Evolutionary conservation across 2,113 vertebrate species (phyloP).

Genomic region (Dicaeum eximium): DNA sequence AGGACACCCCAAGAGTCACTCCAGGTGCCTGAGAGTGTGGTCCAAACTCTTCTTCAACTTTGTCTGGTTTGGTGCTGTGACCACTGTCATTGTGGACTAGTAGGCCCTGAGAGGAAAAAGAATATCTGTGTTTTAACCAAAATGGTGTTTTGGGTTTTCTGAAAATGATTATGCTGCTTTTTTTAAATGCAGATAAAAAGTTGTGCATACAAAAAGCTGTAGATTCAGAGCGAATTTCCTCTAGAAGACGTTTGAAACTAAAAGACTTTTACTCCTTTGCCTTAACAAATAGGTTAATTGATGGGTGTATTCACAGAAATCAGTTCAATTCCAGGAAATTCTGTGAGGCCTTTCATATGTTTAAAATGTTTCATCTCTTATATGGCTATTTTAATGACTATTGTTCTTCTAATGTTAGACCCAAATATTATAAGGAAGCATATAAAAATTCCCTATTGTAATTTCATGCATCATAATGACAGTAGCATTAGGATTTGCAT

Average conservation of each 20-base stretch:
- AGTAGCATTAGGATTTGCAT: background rate
- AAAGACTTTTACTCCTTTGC: background rate
- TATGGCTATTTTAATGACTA: background rate
- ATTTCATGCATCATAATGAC: background rate
- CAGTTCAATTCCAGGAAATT: background rate
- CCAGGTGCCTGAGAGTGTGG: background rate
- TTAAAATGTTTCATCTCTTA: background rate
- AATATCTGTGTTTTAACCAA: background rate
- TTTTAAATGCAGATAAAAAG: background rate
- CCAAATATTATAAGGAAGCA: background rate
- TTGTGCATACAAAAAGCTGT: background rate
- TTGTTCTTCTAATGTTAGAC: background rate
- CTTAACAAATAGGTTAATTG: background rate
- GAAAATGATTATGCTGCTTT: background rate
- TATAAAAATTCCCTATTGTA: background rate
- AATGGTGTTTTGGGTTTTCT: background rate
- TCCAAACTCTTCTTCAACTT: background rate
- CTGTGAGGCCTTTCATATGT: background rate
- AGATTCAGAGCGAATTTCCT: background rate
- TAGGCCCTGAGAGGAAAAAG: background rate
- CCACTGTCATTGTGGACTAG: background rate
- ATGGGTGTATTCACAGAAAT: background rate
- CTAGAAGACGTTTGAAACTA: background rate
- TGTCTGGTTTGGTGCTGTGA: background rate
- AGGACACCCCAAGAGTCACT: background rate